Base-by-base conservation (phyloP, 2,797 vertebrate genomes). In the Sebastes umbrosus region DNA sequence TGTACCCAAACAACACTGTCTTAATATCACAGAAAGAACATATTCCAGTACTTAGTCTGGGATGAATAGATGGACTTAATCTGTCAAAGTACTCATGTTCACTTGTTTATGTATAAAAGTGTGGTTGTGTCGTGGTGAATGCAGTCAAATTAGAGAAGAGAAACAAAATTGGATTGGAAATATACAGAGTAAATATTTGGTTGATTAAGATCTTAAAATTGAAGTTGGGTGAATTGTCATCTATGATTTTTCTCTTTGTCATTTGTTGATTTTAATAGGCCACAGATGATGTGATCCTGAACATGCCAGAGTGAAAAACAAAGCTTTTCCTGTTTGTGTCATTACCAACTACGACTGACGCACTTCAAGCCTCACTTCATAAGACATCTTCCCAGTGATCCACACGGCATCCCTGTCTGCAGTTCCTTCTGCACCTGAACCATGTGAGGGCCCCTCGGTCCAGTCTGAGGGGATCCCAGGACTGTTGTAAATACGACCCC, bases 401-500 rank as follows among this genome's bases (percentile, higher is more conserved):
- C 79, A 64, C 87, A 72, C 91, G 54, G 68, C 79, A 84, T 85
- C 81, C 84, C 87, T 67, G 79, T 89, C 90, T 91, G 90, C 86
- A 88, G 92, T 84, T 92, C 60, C 27, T 75, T 87, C 75, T 58
- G 86, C 87, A 91, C 93, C 84, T 96, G 95, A 97, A 97, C 95
- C 97, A 98, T 98, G 98, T 98, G 97, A 97, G 96, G 96, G 88
- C 94, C 94, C 87, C 86, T 89, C 86, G 87, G 88, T 93, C 83
- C 83, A 85, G 83, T 92, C 90, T 94, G 94, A 95, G 95, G 94
- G 95, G 93, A 95, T 93, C 94, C 91, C 91, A 93, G 90, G 93
- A 93, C 93, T 90, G 86, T 91, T 89, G 69, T 82, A 91, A 87
- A 86, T 82, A 88, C 79, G 77, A 86, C 93, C 92, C 93, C 87